Evolutionary conservation across 2,888 invertebrate species (phyloP).

Genomic region (Calameuta pallipes): DNA sequence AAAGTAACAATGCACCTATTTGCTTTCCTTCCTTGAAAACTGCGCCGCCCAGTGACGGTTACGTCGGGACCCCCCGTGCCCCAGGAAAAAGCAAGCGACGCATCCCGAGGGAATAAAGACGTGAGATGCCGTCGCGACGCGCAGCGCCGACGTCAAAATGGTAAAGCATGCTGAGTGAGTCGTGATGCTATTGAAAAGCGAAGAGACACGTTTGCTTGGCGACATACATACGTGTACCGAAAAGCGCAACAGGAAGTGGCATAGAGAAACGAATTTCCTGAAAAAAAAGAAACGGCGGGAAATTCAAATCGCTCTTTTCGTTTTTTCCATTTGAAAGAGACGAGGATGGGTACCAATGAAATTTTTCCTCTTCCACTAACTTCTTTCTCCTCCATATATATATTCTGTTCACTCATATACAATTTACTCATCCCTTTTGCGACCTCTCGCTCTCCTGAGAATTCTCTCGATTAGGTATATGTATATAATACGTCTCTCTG

Average conservation of each 20-base stretch:
- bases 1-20: constrained; percentile 20
- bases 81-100: background rate
- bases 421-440: background rate
- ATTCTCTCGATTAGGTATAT: background rate
- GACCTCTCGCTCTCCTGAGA: background rate
- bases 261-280: background rate
- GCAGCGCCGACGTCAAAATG: background rate
- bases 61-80: background rate
- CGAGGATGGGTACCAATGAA: background rate
- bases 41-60: constrained; percentile 1
- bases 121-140: background rate
- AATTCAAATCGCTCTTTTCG: background rate
- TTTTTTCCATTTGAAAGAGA: background rate
- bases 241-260: background rate
- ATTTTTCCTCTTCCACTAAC: background rate
- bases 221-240: background rate
- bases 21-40: constrained; percentile 19
- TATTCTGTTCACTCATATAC: background rate
- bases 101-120: background rate
- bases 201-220: background rate
- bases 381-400: background rate
- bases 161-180: background rate
- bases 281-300: background rate
- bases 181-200: background rate
- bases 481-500: background rate